Evolutionary conservation across 2,113 vertebrate species (phyloP).

Genomic region (Amphilophus citrinellus): DNA sequence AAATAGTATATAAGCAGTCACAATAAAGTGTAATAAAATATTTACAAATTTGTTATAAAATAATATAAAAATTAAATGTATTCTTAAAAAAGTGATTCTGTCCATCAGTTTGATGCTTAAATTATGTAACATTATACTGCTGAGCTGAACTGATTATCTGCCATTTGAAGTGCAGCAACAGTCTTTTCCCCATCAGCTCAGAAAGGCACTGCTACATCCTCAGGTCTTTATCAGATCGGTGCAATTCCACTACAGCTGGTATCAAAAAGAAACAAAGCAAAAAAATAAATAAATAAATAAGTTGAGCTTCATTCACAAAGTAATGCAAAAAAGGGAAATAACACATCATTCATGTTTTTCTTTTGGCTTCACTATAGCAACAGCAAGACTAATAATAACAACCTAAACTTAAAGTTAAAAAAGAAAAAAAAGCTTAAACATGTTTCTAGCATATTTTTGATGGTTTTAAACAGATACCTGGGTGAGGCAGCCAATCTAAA

Average conservation of each 20-base stretch:
- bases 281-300: neutral
- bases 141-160: neutral
- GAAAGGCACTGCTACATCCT: constrained; percentile 16
- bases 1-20: constrained; percentile 54
- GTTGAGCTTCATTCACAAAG: neutral
- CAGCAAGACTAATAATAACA: neutral
- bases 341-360: neutral
- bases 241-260: constrained; percentile 45
- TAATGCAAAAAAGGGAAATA: neutral
- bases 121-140: neutral
- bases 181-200: neutral
- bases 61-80: constrained; percentile 3
- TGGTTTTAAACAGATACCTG: constrained; percentile 67
- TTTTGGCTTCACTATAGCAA: neutral
- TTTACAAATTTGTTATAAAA: constrained; percentile 36
- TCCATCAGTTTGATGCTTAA: neutral
- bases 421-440: neutral
- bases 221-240: constrained; percentile 28
- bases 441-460: neutral
- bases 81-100: constrained; percentile 44
- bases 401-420: neutral
- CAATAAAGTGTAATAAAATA: constrained; percentile 15
- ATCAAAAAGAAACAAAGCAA: constrained; percentile 4
- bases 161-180: constrained; percentile 32
- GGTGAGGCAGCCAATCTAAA: constrained; percentile 52